Evolutionary conservation across 2,888 invertebrate genomes (phyloP).

Genomic region (Esperia sulphurella): DNA sequence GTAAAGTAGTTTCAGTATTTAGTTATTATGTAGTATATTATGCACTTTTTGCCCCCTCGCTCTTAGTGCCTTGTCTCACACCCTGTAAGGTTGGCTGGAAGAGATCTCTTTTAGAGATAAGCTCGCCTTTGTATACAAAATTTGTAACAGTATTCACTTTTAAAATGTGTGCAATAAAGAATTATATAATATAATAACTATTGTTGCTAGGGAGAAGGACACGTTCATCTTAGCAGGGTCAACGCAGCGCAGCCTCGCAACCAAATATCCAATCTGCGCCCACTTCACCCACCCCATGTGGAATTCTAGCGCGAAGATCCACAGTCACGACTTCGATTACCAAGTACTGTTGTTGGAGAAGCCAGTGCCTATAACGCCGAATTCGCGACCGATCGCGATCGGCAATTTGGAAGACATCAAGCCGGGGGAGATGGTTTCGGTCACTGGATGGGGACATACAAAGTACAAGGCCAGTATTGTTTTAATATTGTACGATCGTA

Average conservation of each 20-base stretch:
- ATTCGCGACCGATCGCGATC: constrained; percentile 55
- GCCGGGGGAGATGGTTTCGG: constrained; percentile 34
- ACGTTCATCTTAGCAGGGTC: constrained; percentile 50
- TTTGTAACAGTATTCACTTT: too few relatives aligned
- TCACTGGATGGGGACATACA: constrained; percentile 66
- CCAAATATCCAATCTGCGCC: constrained; percentile 46
- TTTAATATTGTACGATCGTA: too few relatives aligned
- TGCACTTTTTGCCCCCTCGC: too few relatives aligned
- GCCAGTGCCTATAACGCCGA: constrained; percentile 43
- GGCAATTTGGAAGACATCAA: constrained; percentile 37
- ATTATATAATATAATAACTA: too few relatives aligned
- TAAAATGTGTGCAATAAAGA: too few relatives aligned
- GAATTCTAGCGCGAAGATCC: constrained; percentile 26
- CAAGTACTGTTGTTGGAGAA: constrained; percentile 56
- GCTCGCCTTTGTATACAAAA: too few relatives aligned
- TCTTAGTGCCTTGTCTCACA: too few relatives aligned
- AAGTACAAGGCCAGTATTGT: constrained; percentile 36
- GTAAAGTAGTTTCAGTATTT: too few relatives aligned
- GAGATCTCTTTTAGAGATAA: too few relatives aligned
- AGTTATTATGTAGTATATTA: too few relatives aligned
- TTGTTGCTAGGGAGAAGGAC: constrained; percentile 40
- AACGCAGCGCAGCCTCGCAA: constrained; percentile 36
- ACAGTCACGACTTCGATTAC: constrained; percentile 60
- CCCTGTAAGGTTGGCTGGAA: too few relatives aligned
- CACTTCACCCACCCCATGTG: constrained; percentile 59